phyloP scores from a whole-genome alignment of 2,113 vertebrate genomes.

The Vanacampus margaritifer region DNA sequence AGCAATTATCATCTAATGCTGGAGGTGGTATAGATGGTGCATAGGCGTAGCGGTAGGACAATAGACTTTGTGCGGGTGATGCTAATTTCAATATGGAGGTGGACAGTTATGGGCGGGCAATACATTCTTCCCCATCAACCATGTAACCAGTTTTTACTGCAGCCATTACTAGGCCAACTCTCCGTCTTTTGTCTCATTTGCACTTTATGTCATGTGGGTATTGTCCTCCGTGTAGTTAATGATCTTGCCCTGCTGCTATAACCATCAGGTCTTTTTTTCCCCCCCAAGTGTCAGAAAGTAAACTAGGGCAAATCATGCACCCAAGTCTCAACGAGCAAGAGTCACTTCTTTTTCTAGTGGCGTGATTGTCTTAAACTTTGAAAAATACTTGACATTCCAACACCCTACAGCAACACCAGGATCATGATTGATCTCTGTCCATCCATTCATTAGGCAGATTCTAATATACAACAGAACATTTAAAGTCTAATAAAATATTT shows the following conservation, averaged over 20 bases:
- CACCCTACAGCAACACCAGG: not conserved
- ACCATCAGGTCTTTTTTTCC: slow-evolving; percentile 7
- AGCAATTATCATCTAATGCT: slow-evolving; percentile 62
- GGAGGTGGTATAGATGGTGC: slow-evolving; percentile 54
- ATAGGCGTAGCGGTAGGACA: slow-evolving; percentile 48
- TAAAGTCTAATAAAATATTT: not conserved
- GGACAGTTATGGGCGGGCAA: slow-evolving; percentile 45
- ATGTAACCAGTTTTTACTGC: slow-evolving; percentile 27
- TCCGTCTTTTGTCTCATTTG: slow-evolving; percentile 36
- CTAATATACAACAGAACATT: not conserved
- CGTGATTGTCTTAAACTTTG: slow-evolving; percentile 11
- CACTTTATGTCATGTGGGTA: slow-evolving; percentile 37
- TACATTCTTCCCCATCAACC: slow-evolving; percentile 26
- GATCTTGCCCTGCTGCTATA: slow-evolving; percentile 38
- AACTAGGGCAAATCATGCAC: not conserved
- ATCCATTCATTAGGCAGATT: not conserved
- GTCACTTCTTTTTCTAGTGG: not conserved
- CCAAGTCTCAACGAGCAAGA: slow-evolving; percentile 24
- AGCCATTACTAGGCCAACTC: slow-evolving; percentile 15
- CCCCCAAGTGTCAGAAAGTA: slow-evolving; percentile 26
- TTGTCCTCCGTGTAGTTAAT: slow-evolving; percentile 39
- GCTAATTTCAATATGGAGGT: slow-evolving; percentile 58
- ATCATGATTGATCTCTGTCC: not conserved
- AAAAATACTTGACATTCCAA: slow-evolving; percentile 37
- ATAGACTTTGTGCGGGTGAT: slow-evolving; percentile 44